Evolutionary conservation across 1,140 invertebrate species (phyloP).

Genomic region (Aphidius gifuensis): DNA sequence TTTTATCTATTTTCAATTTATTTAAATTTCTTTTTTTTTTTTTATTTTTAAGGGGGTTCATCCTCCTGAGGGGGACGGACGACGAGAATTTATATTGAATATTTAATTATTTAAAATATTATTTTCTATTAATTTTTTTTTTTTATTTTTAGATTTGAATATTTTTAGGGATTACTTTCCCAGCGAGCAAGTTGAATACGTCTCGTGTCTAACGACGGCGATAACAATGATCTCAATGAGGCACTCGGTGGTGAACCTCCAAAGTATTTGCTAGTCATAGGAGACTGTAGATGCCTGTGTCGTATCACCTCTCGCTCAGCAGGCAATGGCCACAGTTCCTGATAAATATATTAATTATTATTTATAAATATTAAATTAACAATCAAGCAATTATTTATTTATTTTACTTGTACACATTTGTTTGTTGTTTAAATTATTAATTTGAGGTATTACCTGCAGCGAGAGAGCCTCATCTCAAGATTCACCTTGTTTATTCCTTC

Average conservation of each 20-base stretch:
- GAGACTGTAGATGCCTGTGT: constrained; percentile 66
- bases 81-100: too few relatives aligned
- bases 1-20: too few relatives aligned
- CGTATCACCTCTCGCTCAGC: constrained; percentile 66
- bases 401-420: neutral
- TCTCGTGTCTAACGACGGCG: constrained; percentile 57
- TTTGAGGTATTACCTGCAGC: constrained; percentile 59
- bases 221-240: constrained; percentile 61
- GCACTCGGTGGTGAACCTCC: constrained; percentile 54
- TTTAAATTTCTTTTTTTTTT: too few relatives aligned
- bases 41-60: too few relatives aligned
- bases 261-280: constrained; percentile 59
- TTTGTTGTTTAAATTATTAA: too few relatives aligned
- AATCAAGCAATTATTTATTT: constrained; percentile 15
- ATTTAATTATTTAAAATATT: too few relatives aligned
- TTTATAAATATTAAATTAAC: constrained; percentile 21
- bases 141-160: constrained; percentile 12
- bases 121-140: constrained; percentile 3
- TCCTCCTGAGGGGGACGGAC: too few relatives aligned
- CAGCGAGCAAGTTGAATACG: constrained; percentile 52
- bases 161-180: constrained; percentile 48
- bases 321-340: constrained; percentile 64
- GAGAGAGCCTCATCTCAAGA: constrained; percentile 73
- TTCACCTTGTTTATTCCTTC: constrained; percentile 62
- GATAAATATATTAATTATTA: constrained; percentile 25